phyloP scores from a whole-genome alignment of 53 echinoderm and acorn worm species.

The Stichopus horrens region DNA sequence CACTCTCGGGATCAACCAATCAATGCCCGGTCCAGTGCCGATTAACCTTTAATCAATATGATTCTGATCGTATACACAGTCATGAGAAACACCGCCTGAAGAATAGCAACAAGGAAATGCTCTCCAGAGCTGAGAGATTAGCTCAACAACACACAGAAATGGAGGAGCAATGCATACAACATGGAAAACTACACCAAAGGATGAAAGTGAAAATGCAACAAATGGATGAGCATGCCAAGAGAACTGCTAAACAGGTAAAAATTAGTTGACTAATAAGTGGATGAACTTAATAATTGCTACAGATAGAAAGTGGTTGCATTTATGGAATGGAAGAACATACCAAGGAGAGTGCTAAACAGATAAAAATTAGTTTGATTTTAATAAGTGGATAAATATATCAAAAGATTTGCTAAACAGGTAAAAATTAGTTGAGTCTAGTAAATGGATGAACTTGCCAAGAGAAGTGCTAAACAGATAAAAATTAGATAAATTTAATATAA shows the following conservation, averaged over 20 bases:
- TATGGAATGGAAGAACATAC: too few species aligned
- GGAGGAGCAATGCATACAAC: conserved; percentile 92
- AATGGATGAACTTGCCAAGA: neutral
- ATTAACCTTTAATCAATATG: too few species aligned
- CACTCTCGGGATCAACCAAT: too few species aligned
- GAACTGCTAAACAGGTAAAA: conserved; percentile 80
- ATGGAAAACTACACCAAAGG: conserved; percentile 82
- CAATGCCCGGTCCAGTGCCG: too few species aligned
- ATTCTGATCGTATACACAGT: conserved; percentile 37
- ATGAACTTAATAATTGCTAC: too few species aligned
- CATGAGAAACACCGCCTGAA: conserved; percentile 74
- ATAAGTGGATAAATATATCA: neutral
- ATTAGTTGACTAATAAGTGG: neutral
- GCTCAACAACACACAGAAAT: conserved; percentile 77
- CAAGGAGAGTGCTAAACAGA: neutral
- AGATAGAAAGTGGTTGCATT: too few species aligned
- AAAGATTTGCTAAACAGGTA: neutral
- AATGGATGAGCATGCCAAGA: conserved; percentile 86
- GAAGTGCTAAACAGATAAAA: neutral
- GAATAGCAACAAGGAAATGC: conserved; percentile 71
- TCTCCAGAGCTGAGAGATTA: conserved; percentile 69
- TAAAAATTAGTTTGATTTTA: neutral
- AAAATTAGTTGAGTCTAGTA: neutral
- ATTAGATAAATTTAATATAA: conserved; percentile 17
- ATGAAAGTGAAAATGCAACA: conserved; percentile 78